A percentile compares a stretch with the other conserved stretches of the same genome.
Conservation (phyloP, 2,888 invertebrate genomes). For the Reticulitermes lucifugus region DNA sequence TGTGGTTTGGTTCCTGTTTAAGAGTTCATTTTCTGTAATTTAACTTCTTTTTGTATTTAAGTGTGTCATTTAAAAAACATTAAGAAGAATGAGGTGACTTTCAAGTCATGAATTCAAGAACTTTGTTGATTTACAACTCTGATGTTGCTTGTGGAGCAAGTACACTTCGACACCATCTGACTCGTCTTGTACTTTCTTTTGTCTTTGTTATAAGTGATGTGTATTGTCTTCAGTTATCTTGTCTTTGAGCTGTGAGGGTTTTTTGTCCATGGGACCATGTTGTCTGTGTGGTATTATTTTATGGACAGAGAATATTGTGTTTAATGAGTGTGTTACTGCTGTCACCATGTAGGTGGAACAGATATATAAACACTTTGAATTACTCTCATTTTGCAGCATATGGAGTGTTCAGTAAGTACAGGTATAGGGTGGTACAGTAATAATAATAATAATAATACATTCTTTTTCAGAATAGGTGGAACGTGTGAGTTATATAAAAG, state of each 20-base stretch:
- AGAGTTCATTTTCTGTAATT: too few relatives aligned
- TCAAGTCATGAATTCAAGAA: not conserved
- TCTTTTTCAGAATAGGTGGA: too few relatives aligned
- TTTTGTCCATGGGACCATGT: conserved; percentile 22
- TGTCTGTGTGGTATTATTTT: conserved; percentile 4
- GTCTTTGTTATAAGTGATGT: not conserved
- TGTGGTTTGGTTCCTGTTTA: too few relatives aligned
- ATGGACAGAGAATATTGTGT: not conserved
- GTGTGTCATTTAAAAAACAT: not conserved
- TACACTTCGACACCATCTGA: not conserved
- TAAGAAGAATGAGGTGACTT: not conserved
- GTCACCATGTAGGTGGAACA: not conserved
- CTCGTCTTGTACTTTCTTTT: not conserved
- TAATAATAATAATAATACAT: too few relatives aligned
- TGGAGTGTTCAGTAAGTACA: not conserved
- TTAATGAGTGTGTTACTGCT: not conserved
- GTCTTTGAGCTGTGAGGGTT: not conserved
- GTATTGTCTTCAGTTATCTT: not conserved
- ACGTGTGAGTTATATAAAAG: too few relatives aligned
- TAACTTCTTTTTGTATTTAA: too few relatives aligned
- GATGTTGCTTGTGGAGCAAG: not conserved
- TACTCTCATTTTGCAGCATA: not conserved
- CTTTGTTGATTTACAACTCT: not conserved
- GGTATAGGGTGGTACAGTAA: too few relatives aligned
- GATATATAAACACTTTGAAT: not conserved